Evolutionary conservation across 2,888 invertebrate genomes (phyloP), one percentile per base, ranked within the genome.

Genomic region (Bursaphelenchus okinawaensis): DNA sequence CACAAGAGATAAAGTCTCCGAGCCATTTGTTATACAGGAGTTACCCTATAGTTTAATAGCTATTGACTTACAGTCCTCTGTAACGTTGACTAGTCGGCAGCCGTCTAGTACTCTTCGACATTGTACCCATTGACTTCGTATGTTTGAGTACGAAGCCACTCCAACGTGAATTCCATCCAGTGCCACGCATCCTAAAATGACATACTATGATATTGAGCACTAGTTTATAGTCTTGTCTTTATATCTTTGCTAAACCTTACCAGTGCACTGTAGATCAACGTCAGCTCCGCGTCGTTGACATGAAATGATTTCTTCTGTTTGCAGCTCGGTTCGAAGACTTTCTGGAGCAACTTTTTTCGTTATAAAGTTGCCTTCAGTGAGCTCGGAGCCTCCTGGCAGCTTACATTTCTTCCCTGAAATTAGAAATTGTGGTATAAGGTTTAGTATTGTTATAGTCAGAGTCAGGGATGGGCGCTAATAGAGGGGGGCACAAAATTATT

Each of bases 31-130:
- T n/a, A n/a, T n/a, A n/a, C n/a, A n/a, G n/a, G n/a, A n/a, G n/a
- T n/a, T n/a, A n/a, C n/a, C n/a, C n/a, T n/a, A n/a, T n/a, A n/a
- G n/a, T 7, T 69, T 27, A 66, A n/a, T n/a, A n/a, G n/a, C n/a
- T n/a, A n/a, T n/a, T n/a, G 52, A 29, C 62, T 57, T 51, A 75
- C 75, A 73, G 27, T 73, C 72, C 26, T 61, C 24, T 26, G 75
- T 69, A 27, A 73, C 75, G 31, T 73, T 73, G 52, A 73, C 69
- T 20, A 73, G 54, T n/a, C 73, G 59, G 52, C 73, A 73, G 9
- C 75, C 75, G 27, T 73, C 73, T 24, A 52, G 55, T 51, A 64
- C 63, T 26, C 67, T 55, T 1, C 73, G 63, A 59, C 73, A 73
- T 55, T 73, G 73, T 9, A 65, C 68, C 69, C 72, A 73, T 23